Conservation (phyloP, 2,113 vertebrate genomes). For the Dolichallabes microphthalmus region DNA sequence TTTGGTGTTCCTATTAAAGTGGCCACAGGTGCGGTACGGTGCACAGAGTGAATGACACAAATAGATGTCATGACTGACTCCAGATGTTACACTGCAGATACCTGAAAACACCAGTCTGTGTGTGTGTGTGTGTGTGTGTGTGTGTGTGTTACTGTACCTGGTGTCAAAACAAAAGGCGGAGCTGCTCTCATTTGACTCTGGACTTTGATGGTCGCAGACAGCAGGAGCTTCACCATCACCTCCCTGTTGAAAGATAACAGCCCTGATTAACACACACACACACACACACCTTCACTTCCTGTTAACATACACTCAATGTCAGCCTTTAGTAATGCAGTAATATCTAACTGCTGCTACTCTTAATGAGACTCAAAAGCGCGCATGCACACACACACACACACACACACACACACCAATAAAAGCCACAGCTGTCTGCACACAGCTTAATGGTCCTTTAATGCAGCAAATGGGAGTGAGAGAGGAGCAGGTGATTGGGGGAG, state of each 20-base stretch:
- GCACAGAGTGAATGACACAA: too few species aligned
- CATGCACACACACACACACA: slow-evolving; percentile 31
- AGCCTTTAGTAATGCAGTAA: slow-evolving; percentile 8
- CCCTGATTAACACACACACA: slow-evolving; percentile 12
- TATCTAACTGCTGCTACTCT: slow-evolving; percentile 23
- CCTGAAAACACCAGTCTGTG: not conserved
- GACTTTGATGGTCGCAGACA: slow-evolving; percentile 66
- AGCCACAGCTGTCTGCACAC: slow-evolving; percentile 51
- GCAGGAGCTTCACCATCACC: slow-evolving; percentile 62
- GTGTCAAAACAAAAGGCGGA: slow-evolving; percentile 76
- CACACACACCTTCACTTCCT: slow-evolving; percentile 24
- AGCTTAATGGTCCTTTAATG: slow-evolving; percentile 52
- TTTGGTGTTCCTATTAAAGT: too few species aligned
- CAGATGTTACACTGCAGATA: too few species aligned
- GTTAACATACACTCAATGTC: slow-evolving; percentile 2
- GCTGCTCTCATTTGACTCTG: slow-evolving; percentile 58
- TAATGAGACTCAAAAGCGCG: slow-evolving; percentile 27
- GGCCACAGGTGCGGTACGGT: too few species aligned
- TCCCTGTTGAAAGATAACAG: slow-evolving; percentile 48
- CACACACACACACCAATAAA: slow-evolving; percentile 36
- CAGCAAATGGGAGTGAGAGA: slow-evolving; percentile 39
- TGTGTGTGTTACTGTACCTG: slow-evolving; percentile 57
- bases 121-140: too few species aligned
- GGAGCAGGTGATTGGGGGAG: slow-evolving; percentile 20
- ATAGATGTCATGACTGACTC: too few species aligned